Base-by-base conservation (phyloP, 1,140 invertebrate species). In the Aphelinus certus region DNA sequence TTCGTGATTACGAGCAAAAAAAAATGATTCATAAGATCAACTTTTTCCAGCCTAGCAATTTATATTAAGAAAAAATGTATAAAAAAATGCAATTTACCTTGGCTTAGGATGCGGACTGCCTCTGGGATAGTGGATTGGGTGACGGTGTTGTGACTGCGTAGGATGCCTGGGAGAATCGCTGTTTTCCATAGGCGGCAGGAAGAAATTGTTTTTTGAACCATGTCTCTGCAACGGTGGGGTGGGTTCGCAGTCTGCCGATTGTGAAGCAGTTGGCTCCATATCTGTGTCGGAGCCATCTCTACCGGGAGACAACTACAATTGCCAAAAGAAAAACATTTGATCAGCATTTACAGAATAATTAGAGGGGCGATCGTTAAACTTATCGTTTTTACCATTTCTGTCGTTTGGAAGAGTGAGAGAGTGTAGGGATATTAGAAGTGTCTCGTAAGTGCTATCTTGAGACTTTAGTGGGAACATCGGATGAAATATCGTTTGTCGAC, bases 231-330 rank as follows among this genome's bases (percentile, higher is more conserved):
- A 88, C 10, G 95, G 94, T 47, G 96, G 95, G 76, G 96, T 96
- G 48, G 96, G 95, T 86, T 97, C 96, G 88, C 96, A 97, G 89
- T 97, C 96, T 82, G 96, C 94, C 55, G 94, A 95, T 85, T 97
- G 95, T 51, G 95, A 95, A 49, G 94, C 94, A 3, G 93, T 94
- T 7, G 93, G 93, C 81, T 95, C 94, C 92, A 95, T 91, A 80
- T 95, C 94, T 64, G 93, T 92, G 79, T 94, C 93, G 71, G 91
- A 94, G 79, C 90, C 93, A 83, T 91, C 94, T 82, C 89, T 88
- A 63, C 93, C 93, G 6, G 94, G 94, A n/a, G 94, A 95, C 77
- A 95, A 88, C 94, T 95, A 49, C 5, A 58, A 62, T 48, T 46
- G 73, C 45, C 26, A 79, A 78, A 57, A 48, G 42, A 69, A 68